Evolutionary conservation across 2,888 invertebrate species (phyloP).

Genomic region (Caenorhabditis plicata): DNA sequence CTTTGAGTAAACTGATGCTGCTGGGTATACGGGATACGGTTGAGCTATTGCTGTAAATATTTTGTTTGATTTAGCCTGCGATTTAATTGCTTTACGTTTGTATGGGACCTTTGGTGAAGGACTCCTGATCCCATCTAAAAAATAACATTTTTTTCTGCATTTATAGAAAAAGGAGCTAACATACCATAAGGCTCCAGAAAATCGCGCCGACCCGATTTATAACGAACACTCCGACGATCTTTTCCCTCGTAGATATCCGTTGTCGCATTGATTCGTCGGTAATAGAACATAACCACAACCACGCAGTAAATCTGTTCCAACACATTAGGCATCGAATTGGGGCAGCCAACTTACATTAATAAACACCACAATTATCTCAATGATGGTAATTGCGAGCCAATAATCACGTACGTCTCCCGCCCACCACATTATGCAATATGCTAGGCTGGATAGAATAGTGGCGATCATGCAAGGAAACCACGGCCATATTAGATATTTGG

Average conservation of each 20-base stretch:
- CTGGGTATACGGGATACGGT: conserved; percentile 37
- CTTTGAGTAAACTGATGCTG: conserved; percentile 25
- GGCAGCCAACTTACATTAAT: conserved; percentile 53
- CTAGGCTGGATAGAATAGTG: conserved; percentile 58
- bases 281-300: conserved; percentile 60
- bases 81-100: background rate
- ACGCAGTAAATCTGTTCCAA: conserved; percentile 54
- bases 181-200: conserved; percentile 30
- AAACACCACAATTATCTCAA: conserved; percentile 61
- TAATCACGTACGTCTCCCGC: conserved; percentile 64
- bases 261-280: conserved; percentile 51
- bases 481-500: conserved; percentile 61
- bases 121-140: too few relatives aligned
- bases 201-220: conserved; percentile 33
- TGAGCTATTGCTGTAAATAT: conserved; percentile 27
- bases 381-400: conserved; percentile 64
- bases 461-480: conserved; percentile 63
- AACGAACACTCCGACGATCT: conserved; percentile 19
- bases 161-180: too few relatives aligned
- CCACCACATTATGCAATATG: conserved; percentile 65
- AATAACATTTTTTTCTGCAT: too few relatives aligned
- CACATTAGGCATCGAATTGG: background rate
- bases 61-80: background rate
- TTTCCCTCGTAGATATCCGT: conserved; percentile 59
- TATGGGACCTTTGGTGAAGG: conserved; percentile 11